Evolutionary conservation across 2,888 invertebrate species (phyloP), one percentile per base, ranked within the genome.

Genomic region (Heliothis peltigera): DNA sequence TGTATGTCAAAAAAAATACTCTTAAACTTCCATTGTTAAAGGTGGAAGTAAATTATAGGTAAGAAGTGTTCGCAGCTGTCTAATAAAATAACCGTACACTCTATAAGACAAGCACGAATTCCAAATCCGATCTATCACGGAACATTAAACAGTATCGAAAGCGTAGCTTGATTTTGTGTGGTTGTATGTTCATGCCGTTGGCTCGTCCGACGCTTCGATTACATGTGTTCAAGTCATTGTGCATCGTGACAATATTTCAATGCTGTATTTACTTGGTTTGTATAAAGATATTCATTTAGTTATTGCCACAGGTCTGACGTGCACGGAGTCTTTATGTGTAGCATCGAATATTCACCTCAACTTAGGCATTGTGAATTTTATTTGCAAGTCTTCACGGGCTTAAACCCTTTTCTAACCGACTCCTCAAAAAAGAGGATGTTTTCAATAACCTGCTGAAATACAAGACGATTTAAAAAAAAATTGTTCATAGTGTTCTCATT

Each of bases 41-140:
- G 48, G 39, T 25, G 51, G 42, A 56, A 18, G 54, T 44, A 22
- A 53, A 74, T 73, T 21, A 57, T 35, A 39, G 39, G 15, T 73
- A 7, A 7, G n/a, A 21, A 53, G 35, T 54, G 59, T 74, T 51
- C 54, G 28, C 69, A 70, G 35, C 57, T 74, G 43, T 58, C 25
- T 42, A 53, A 70, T 59, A 58, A 59, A 53, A 70, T 59, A 58
- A 59, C 19, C 32, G 53, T 52, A 52, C 68, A 53, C 48, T 47
- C 22, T 17, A 18, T 35, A 19, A 46, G 48, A 32, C 39, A 58
- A 44, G 25, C 47, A 54, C 25, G 47, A 52, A 52, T 48, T 52
- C 51, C 22, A 48, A 17, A 42, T 52, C 28, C 19, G 25, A 18
- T 25, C 18, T 42, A 72, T 64, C 72, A 46, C 42, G 65, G 17